Evolutionary conservation across 2,888 invertebrate genomes (phyloP), one percentile per base, ranked within the genome.

Genomic region (Phorcus lineatus): DNA sequence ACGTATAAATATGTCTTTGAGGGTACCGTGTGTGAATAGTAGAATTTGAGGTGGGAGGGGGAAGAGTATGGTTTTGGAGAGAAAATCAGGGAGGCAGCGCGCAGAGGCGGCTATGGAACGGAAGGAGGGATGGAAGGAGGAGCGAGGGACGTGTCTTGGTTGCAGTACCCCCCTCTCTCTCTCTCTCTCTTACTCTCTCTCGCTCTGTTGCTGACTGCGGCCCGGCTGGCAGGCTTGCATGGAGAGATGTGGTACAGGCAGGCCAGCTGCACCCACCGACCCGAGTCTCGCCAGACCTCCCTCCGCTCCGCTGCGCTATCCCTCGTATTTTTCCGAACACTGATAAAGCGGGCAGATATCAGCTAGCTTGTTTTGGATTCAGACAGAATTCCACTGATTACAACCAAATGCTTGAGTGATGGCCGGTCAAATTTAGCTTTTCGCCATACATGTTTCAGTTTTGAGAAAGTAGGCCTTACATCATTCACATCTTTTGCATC

Each of bases 11-110:
- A n/a, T n/a, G n/a, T n/a, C n/a, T n/a, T n/a, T n/a, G n/a, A n/a
- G n/a, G n/a, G n/a, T n/a, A 36, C 36, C 31, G 54, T 54, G 54
- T 76, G 76, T 76, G 54, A 53, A 6, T 76, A 54, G 52, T 22
- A 22, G 54, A 53, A n/a, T n/a, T 52, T 52, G 54, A 22, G 54
- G 22, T 28, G 16, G 22, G 28, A 36, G 13, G 74, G 36, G 76
- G 54, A 28, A 76, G 53, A 54, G 76, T 22, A 24, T 16, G 24
- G n/a, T 7, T n/a, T n/a, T n/a, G 11, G 24, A 24, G 54, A 36
- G 36, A 36, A 36, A 4, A 7, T 36, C 36, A 36, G 4, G 7
- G 2, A 2, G 36, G 36, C 36, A 36, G 36, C 36, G 36, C 36
- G 7, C 7, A 36, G 36, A 7, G 36, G 7, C 36, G 7, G 36